phyloP scores from a whole-genome alignment of 2,888 invertebrate genomes.

The Phania funesta region DNA sequence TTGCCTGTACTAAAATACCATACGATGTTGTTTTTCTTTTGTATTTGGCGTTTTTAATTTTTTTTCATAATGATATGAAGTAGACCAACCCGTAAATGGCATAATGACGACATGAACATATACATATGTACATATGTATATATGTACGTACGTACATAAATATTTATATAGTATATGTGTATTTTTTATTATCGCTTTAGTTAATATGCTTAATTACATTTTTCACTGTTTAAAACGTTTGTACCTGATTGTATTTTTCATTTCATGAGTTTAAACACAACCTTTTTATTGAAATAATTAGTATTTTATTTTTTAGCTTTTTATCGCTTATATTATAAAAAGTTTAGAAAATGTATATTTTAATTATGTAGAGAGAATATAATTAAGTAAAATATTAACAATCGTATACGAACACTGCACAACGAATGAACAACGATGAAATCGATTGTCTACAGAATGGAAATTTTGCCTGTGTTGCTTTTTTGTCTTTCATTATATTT shows the following conservation, averaged over 20 bases:
- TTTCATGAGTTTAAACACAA: no score
- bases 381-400: conserved; percentile 73
- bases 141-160: neutral
- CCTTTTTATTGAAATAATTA: no score
- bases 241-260: no score
- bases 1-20: conserved; percentile 29
- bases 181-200: no score
- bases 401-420: conserved; percentile 70
- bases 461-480: conserved; percentile 75
- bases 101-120: conserved; percentile 61
- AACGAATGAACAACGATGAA: conserved; percentile 70
- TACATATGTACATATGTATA: neutral
- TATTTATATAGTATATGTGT: no score
- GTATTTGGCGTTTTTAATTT: neutral
- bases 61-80: conserved; percentile 47
- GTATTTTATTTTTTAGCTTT: no score
- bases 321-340: neutral
- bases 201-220: no score
- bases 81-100: conserved; percentile 54
- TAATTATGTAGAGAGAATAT: conserved; percentile 70
- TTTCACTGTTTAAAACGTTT: no score
- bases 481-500: conserved; percentile 47
- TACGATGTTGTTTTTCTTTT: conserved; percentile 17
- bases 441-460: conserved; percentile 77
- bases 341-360: conserved; percentile 2